Evolutionary conservation across 2,888 invertebrate genomes (phyloP), one percentile per base, ranked within the genome.

Genomic region (Acrocera orbiculus): DNA sequence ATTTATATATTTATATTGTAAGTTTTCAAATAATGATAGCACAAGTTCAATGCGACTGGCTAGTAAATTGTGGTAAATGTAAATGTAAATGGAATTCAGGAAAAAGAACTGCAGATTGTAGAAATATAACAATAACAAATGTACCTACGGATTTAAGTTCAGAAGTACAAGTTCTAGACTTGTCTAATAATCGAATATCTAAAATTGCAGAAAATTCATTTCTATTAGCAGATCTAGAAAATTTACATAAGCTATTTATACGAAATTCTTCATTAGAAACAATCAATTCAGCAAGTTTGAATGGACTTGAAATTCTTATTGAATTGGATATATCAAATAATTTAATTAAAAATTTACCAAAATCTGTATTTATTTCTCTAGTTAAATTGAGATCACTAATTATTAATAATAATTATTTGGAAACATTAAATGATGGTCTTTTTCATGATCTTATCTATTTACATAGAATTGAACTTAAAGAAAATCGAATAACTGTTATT

Each of bases 51-150:
- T 48, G 47, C 24, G 56, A 58, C 40, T 58, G 56, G 56, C 45
- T 54, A 22, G 48, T 51, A 47, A 49, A 54, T 30, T 56, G 57
- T 30, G 56, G 54, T 22, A 48, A 52, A 17, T 87, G 87, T 63
- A 72, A 73, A 49, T 87, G 87, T 56, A 76, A 76, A 45, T 87
- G 87, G 87, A 73, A 73, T 26, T 75, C 76, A 36, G 85, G 86
- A 7, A 81, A 77, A 56, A 83, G 79, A 53, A 75, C 75, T 19
- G 86, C 83, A 2, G 78, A 82, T 43, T 89, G 89, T 53, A 68
- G 69, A 16, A 65, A 68, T 35, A 63, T 69, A n/a, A 65, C 68
- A 11, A 64, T 82, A 30, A 66, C 65, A 35, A 61, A 69, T 10
- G 72, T 89, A 43, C 87, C 87, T 1, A 64, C 64, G 43, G 70